Percentiles rank a stretch among this genome's conserved stretches.
Evolutionary conservation across 2,113 vertebrate species (phyloP).

Genomic region (Prionailurus bengalensis): DNA sequence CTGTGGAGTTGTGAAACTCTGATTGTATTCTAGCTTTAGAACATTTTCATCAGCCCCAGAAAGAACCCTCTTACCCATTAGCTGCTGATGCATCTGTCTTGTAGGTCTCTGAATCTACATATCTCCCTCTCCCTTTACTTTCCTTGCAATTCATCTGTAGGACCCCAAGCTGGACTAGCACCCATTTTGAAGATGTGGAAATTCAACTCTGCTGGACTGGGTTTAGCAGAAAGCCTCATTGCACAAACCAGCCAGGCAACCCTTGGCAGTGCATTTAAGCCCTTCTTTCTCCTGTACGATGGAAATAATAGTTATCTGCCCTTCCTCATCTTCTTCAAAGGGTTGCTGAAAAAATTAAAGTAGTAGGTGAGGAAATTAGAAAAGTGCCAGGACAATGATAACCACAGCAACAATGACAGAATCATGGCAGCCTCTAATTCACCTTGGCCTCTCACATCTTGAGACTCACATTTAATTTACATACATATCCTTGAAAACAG

Average conservation of each 20-base stretch:
- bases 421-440: background rate
- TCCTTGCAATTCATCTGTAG: background rate
- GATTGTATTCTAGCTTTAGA: background rate
- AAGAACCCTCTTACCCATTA: background rate
- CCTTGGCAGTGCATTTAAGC: background rate
- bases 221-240: background rate
- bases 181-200: background rate
- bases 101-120: background rate
- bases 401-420: background rate
- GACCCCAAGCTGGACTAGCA: background rate
- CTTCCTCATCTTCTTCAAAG: background rate
- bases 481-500: background rate
- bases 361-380: background rate
- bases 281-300: background rate
- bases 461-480: background rate
- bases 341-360: background rate
- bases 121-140: background rate
- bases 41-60: background rate
- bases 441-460: background rate
- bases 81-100: background rate
- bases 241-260: background rate
- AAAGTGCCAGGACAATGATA: background rate
- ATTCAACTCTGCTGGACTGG: background rate
- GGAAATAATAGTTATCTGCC: background rate
- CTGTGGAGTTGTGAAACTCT: slow-evolving; percentile 1